Evolutionary conservation across 1,140 invertebrate species (phyloP).

Genomic region (Penaeus chinensis): DNA sequence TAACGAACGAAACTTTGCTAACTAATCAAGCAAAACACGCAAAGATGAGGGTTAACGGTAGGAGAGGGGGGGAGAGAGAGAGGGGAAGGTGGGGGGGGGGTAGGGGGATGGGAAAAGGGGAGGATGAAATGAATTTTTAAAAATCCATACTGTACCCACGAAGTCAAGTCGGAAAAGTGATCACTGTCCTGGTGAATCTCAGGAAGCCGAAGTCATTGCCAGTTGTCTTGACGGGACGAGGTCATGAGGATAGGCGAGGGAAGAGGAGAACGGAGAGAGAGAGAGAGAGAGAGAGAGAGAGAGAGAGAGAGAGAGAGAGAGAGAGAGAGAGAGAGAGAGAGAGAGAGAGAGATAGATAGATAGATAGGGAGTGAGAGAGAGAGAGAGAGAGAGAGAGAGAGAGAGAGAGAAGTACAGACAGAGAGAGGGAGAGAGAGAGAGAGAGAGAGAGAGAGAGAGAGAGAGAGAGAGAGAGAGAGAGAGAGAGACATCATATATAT

Average conservation of each 20-base stretch:
- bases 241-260: neutral
- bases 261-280: neutral
- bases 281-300: neutral
- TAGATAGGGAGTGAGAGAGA: too few species aligned
- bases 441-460: constrained; percentile 28
- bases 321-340: neutral
- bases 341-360: neutral
- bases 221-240: too few species aligned
- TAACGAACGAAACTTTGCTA: too few species aligned
- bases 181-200: too few species aligned
- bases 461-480: constrained; percentile 25
- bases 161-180: too few species aligned
- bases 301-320: neutral
- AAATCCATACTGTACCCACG: too few species aligned
- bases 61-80: neutral
- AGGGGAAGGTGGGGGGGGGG: neutral
- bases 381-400: constrained; percentile 5
- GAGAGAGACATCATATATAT: neutral
- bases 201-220: too few species aligned
- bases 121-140: neutral
- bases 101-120: neutral
- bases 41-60: neutral
- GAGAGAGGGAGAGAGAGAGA: constrained; percentile 28
- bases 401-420: constrained; percentile 19
- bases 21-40: too few species aligned